phyloP scores from a whole-genome alignment of 2,797 vertebrate species.

The Syngnathus acus region DNA sequence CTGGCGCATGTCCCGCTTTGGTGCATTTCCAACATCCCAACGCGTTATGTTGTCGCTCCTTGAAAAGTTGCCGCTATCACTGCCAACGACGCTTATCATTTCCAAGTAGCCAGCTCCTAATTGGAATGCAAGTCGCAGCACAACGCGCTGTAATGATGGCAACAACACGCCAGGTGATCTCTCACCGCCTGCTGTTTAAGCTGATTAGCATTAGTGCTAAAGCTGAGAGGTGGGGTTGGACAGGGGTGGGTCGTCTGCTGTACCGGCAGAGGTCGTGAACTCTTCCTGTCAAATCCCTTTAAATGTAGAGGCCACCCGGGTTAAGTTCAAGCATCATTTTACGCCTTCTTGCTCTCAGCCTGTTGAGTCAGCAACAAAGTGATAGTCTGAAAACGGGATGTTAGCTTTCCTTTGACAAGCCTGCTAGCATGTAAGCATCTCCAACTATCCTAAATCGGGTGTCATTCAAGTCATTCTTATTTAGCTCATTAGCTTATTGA shows the following conservation, averaged over 20 bases:
- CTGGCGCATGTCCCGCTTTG: background rate
- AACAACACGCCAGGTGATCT: slow-evolving; percentile 2
- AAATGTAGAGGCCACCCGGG: slow-evolving; percentile 7
- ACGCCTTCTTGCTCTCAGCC: background rate
- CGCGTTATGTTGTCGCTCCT: background rate
- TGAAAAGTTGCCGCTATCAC: background rate
- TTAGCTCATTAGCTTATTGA: too few relatives aligned
- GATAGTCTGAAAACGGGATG: background rate
- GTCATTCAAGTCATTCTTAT: too few relatives aligned
- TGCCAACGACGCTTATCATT: background rate
- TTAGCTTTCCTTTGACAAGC: background rate
- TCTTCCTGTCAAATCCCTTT: background rate
- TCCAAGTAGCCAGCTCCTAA: background rate
- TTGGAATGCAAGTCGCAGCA: background rate
- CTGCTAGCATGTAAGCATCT: background rate
- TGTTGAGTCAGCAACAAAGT: slow-evolving; percentile 7
- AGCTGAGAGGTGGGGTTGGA: background rate
- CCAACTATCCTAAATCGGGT: too few relatives aligned
- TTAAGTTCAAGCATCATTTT: background rate
- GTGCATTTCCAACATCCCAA: background rate
- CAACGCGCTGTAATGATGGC: background rate
- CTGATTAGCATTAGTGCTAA: slow-evolving; percentile 5
- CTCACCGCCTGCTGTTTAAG: background rate
- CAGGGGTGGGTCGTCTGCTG: background rate
- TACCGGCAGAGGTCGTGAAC: background rate